Conservation (phyloP, 2,888 invertebrate species). For the Ophion obscuratus region DNA sequence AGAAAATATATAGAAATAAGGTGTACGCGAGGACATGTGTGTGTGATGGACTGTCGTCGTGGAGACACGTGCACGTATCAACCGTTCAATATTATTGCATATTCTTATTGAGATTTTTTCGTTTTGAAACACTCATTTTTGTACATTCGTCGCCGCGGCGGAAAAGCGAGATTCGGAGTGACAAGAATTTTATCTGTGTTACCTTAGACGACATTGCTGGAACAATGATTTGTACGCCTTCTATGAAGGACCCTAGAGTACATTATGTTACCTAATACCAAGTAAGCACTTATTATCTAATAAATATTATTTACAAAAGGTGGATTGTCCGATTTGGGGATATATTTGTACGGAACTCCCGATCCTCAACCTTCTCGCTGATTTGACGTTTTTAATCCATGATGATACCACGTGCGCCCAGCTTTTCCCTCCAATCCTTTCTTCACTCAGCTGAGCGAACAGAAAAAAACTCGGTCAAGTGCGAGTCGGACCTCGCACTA, state of each 20-base stretch:
- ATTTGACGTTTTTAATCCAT: neutral
- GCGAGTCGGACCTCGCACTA: too few relatives aligned
- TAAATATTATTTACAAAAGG: slow-evolving; percentile 82
- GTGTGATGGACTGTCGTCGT: slow-evolving; percentile 46
- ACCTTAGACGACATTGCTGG: slow-evolving; percentile 82
- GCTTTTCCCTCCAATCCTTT: too few relatives aligned
- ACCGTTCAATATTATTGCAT: slow-evolving; percentile 22
- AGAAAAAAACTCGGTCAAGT: too few relatives aligned
- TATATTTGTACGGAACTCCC: neutral
- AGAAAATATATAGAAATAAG: slow-evolving; percentile 28
- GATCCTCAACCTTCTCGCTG: neutral
- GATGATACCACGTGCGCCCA: too few relatives aligned
- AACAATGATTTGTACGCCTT: slow-evolving; percentile 83
- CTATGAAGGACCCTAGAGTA: slow-evolving; percentile 82
- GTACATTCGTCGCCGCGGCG: slow-evolving; percentile 62
- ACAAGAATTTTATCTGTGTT: slow-evolving; percentile 81
- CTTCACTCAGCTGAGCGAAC: too few relatives aligned
- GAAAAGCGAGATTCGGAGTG: slow-evolving; percentile 66
- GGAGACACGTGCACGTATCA: slow-evolving; percentile 48
- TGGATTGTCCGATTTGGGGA: slow-evolving; percentile 1
- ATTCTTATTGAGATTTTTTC: slow-evolving; percentile 10
- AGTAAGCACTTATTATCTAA: slow-evolving; percentile 81
- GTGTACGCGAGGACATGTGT: slow-evolving; percentile 7
- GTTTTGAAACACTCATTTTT: slow-evolving; percentile 19
- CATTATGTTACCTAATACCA: slow-evolving; percentile 81